Evolutionary conservation across 2,797 vertebrate species (phyloP).

Genomic region (Gila robusta): DNA sequence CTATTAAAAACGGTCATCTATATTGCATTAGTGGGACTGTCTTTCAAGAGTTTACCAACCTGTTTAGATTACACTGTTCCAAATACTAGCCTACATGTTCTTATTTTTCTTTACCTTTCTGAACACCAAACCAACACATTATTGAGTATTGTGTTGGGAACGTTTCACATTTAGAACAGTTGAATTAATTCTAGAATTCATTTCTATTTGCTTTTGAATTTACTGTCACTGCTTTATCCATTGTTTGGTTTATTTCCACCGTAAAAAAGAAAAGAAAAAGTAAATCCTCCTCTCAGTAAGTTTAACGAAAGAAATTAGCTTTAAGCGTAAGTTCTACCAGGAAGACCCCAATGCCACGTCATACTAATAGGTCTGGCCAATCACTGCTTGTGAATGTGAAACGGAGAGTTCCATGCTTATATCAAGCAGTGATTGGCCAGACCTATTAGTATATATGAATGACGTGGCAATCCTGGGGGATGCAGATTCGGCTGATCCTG

Average conservation of each 20-base stretch:
- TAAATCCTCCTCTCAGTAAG: neutral
- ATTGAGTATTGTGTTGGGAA: neutral
- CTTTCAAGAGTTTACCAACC: slow-evolving; percentile 37
- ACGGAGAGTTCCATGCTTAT: no score
- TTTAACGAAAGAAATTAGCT: neutral
- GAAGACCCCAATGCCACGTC: no score
- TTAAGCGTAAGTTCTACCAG: no score
- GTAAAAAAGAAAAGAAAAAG: neutral
- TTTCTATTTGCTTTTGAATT: neutral
- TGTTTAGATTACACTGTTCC: slow-evolving; percentile 41
- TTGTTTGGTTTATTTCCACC: neutral
- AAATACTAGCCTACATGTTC: neutral
- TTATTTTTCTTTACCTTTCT: neutral
- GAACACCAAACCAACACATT: neutral
- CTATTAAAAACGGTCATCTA: slow-evolving; percentile 53
- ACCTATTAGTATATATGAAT: no score
- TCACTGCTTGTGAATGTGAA: no score
- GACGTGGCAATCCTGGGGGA: no score
- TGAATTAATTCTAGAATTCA: neutral
- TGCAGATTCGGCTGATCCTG: no score
- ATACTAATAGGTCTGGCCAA: no score
- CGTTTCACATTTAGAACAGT: neutral
- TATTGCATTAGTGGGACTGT: slow-evolving; percentile 49
- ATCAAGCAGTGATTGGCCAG: no score
- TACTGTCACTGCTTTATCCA: neutral